Conservation (phyloP, 2,888 invertebrate species). For the Cerastoderma edule region DNA sequence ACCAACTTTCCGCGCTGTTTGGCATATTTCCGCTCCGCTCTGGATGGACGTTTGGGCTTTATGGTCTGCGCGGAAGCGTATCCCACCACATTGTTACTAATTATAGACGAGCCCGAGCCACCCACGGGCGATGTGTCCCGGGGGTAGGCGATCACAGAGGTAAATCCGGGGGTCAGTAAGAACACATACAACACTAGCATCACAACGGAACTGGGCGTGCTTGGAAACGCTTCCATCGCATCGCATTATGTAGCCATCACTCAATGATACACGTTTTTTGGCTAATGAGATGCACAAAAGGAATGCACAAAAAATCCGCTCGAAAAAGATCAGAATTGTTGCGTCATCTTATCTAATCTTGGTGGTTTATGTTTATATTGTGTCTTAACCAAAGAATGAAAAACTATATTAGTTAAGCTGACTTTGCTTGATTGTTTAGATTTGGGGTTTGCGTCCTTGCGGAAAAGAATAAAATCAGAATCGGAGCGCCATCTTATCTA, state of each 20-base stretch:
- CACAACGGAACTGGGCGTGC: neutral
- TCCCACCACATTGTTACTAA: slow-evolving; percentile 6
- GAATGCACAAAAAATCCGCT: too few relatives aligned
- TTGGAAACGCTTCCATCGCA: neutral
- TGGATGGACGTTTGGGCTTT: slow-evolving; percentile 37
- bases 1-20: slow-evolving; percentile 37
- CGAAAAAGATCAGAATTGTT: too few relatives aligned
- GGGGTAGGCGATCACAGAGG: slow-evolving; percentile 7
- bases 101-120: neutral
- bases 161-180: neutral
- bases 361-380: too few relatives aligned
- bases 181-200: slow-evolving; percentile 2
- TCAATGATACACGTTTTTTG: too few relatives aligned
- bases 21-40: slow-evolving; percentile 45
- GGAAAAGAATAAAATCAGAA: too few relatives aligned
- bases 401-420: too few relatives aligned
- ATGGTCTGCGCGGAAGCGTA: slow-evolving; percentile 15
- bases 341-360: too few relatives aligned
- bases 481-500: too few relatives aligned
- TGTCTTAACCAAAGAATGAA: too few relatives aligned
- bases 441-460: too few relatives aligned
- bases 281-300: too few relatives aligned
- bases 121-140: neutral
- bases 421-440: too few relatives aligned
- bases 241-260: slow-evolving; percentile 12